Conservation (phyloP, 1,140 invertebrate genomes). For the Lepidotrigona ventralis region DNA sequence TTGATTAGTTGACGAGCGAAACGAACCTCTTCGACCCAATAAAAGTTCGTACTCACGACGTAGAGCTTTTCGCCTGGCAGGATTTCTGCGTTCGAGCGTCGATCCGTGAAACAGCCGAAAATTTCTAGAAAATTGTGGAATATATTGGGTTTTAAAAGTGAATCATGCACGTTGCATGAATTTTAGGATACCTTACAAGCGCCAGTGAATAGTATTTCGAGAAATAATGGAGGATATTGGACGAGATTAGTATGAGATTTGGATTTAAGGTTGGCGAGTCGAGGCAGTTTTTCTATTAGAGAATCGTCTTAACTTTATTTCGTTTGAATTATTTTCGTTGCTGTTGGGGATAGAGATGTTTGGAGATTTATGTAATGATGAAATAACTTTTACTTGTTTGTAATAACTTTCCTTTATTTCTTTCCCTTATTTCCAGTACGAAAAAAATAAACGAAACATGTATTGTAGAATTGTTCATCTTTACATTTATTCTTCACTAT, state of each 20-base stretch:
- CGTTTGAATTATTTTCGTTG: background rate
- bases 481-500: too few relatives aligned
- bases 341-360: background rate
- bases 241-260: background rate
- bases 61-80: background rate
- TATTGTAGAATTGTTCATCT: too few relatives aligned
- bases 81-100: background rate
- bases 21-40: background rate
- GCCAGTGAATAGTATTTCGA: background rate
- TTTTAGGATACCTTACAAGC: background rate
- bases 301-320: background rate
- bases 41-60: background rate
- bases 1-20: constrained; percentile 9
- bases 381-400: too few relatives aligned
- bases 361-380: too few relatives aligned
- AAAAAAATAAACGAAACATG: too few relatives aligned
- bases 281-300: background rate
- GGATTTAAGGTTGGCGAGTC: too few relatives aligned
- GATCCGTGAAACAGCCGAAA: background rate
- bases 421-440: too few relatives aligned
- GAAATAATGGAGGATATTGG: background rate
- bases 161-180: background rate
- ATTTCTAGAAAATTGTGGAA: background rate
- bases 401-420: too few relatives aligned
- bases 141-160: background rate